Percentiles rank a stretch among this genome's conserved stretches.
These are phyloP conservation scores for Anarhynchus alexandrinus DNA, from an alignment of 2,113 vertebrate species.

Conservation along the genomic window DNA sequence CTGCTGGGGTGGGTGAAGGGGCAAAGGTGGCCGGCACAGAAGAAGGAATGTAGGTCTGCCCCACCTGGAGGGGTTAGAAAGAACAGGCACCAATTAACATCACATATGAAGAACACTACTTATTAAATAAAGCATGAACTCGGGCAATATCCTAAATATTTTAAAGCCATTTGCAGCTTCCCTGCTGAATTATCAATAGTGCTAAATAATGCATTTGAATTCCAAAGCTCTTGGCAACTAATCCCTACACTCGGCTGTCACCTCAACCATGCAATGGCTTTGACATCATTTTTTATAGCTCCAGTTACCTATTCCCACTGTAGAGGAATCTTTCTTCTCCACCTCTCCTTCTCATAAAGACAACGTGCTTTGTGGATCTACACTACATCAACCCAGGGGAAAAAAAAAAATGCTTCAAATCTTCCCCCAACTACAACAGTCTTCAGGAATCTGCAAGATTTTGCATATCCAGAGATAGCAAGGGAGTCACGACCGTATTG, in stretches of 20 bases:
- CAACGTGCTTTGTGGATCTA: not conserved
- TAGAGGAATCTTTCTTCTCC: not conserved
- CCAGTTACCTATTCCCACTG: not conserved
- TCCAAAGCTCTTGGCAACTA: conserved; percentile 28
- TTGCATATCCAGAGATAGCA: conserved; percentile 25
- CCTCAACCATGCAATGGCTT: conserved; percentile 23
- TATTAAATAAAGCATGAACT: conserved; percentile 20
- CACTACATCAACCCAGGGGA: not conserved
- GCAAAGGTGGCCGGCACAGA: conserved; percentile 94
- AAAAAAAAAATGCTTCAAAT: not conserved
- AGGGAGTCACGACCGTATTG: not conserved
- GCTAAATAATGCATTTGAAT: conserved; percentile 52
- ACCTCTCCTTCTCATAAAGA: not conserved
- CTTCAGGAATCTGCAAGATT: not conserved
- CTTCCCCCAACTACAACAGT: not conserved
- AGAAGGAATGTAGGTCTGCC: conserved; percentile 96
- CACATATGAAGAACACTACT: not conserved
- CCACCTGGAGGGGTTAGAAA: conserved; percentile 79
- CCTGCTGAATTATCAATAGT: conserved; percentile 17
- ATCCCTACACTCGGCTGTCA: not conserved
- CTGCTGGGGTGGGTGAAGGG: conserved; percentile 93
- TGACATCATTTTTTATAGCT: conserved; percentile 11
- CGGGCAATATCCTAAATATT: conserved; percentile 31
- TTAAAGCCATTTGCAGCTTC: conserved; percentile 21
- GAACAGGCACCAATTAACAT: not conserved